Conservation (phyloP, 2,888 invertebrate genomes). For the Caenorhabditis parvicauda region DNA sequence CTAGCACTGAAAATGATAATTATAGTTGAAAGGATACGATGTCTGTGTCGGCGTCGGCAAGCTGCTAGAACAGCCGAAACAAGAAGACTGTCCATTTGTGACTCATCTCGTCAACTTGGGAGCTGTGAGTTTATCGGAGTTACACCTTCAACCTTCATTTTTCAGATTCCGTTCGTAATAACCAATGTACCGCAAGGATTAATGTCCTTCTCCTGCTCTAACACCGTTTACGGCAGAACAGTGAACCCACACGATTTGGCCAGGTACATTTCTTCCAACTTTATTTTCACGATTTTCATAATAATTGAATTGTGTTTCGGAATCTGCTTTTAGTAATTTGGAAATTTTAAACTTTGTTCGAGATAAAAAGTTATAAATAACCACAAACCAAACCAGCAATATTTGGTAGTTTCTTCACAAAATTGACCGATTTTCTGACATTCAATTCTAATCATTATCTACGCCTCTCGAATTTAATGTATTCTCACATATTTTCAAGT, state of each 20-base stretch:
- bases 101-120: conserved; percentile 61
- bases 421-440: no score
- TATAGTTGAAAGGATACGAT: conserved; percentile 59
- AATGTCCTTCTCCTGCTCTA: conserved; percentile 59
- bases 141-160: neutral
- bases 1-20: neutral
- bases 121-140: conserved; percentile 58
- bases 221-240: conserved; percentile 65
- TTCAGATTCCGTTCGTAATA: conserved; percentile 63
- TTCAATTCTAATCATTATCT: no score
- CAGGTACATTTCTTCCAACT: no score
- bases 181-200: conserved; percentile 64
- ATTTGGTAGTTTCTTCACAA: no score
- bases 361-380: no score
- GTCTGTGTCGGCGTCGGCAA: conserved; percentile 62
- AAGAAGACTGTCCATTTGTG: conserved; percentile 48
- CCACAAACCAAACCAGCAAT: no score
- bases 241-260: conserved; percentile 63
- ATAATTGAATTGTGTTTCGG: no score
- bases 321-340: no score
- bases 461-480: no score
- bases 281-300: neutral
- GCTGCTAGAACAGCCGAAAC: conserved; percentile 57
- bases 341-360: no score
- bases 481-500: no score